Evolutionary conservation across 2,888 invertebrate species (phyloP), one percentile per base, ranked within the genome.

Genomic region (Malacosoma neustria): DNA sequence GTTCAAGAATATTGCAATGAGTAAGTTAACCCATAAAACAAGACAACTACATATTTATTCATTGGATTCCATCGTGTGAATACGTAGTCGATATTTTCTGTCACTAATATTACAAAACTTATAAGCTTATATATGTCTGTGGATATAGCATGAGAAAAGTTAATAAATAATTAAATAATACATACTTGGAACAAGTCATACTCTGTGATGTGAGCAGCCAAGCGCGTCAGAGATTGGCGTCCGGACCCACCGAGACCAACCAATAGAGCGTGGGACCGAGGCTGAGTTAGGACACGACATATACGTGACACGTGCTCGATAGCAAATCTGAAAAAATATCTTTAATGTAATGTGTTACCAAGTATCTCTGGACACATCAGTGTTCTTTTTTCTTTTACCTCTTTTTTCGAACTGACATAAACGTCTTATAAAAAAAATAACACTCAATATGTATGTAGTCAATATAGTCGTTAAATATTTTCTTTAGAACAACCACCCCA

Each of bases 161-260:
- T n/a, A n/a, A n/a, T n/a, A n/a, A n/a, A n/a, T n/a, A n/a, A n/a
- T n/a, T n/a, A n/a, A n/a, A n/a, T n/a, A n/a, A 22, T 22, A 22
- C 11, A 5, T 33, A 84, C 86, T 75, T 87, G 87, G 69, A 94
- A 95, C 5, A 97, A 81, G 56, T 98, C 97, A 71, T 95, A 96
- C 67, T 97, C 97, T 50, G 94, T 93, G 75, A 98, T 97, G 65
- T 96, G 96, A n/a, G 96, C 92, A 4, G 97, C 93, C 42, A 98
- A 87, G 38, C 96, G 88, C 1, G 96, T 95, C 44, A 97, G 87
- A 4, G 97, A 97, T 82, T 97, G 97, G 34, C 97, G 87, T 5
- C 98, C 97, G 3, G 97, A 96, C 37, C 98, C 98, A 12, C 97
- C 97, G 14, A 97, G 93, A 3, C 98, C 98, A 7, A 97, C 93